Conservation (phyloP, 2,113 vertebrate genomes). For the Phoxinus phoxinus region DNA sequence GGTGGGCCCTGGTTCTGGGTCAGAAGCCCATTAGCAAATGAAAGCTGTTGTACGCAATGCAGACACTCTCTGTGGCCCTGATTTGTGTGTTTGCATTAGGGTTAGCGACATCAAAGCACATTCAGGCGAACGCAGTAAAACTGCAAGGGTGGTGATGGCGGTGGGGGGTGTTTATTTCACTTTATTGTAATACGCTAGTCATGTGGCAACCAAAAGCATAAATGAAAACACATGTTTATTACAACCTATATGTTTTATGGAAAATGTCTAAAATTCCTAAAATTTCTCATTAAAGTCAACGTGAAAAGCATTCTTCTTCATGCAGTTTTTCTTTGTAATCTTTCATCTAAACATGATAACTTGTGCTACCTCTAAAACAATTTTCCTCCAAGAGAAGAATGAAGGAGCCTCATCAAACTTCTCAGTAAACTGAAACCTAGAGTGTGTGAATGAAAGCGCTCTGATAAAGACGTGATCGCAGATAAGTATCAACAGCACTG, state of each 20-base stretch:
- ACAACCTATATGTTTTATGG: neutral
- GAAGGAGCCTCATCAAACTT: neutral
- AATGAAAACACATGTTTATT: slow-evolving; percentile 3
- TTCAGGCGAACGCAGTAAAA: neutral
- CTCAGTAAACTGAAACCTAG: neutral
- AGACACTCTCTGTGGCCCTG: slow-evolving; percentile 32
- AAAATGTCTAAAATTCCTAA: neutral
- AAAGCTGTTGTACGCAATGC: slow-evolving; percentile 46
- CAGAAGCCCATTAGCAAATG: slow-evolving; percentile 50
- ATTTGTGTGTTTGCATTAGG: slow-evolving; percentile 53
- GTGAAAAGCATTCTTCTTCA: neutral
- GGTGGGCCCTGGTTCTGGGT: slow-evolving; percentile 19
- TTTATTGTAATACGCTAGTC: neutral
- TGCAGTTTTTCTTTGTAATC: neutral
- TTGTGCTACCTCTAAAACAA: neutral
- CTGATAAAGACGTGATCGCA: neutral
- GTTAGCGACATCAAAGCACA: slow-evolving; percentile 37
- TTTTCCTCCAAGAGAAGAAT: neutral
- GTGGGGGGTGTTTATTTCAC: neutral
- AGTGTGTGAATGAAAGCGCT: neutral
- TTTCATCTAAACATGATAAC: neutral
- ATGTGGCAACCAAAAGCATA: neutral
- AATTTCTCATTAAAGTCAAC: neutral
- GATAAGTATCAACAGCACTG: neutral
- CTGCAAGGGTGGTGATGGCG: neutral